Base-by-base conservation (phyloP, 37 sponge, comb jelly and placozoan genomes). In the Chondrosia reniformis region DNA sequence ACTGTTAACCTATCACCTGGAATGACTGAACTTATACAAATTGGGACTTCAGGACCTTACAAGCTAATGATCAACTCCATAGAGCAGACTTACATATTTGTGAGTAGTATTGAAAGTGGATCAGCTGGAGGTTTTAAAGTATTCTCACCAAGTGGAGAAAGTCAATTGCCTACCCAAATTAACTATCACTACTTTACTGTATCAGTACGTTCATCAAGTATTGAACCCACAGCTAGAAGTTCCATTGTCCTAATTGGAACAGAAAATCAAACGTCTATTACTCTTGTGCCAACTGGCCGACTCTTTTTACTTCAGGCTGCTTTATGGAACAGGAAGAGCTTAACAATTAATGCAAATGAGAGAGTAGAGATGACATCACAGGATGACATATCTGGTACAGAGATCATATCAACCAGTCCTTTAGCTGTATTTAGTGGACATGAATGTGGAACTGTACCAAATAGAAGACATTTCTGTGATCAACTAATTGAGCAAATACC, bases 401-500 rank as follows among this genome's bases (percentile, higher is more conserved):
- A 31, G 17, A 17, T 66, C 5, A 28, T 66, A 8, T 10, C 67
- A 36, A 66, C 32, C 67, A 66, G 36, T 8, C 67, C 67, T 37
- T 17, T 66, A 8, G 67, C 67, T 36, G 67, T 66, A 8, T 36
- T 30, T 28, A 36, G 38, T 32, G 67, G 67, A 30, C 67, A 66
- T 66, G 67, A 66, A 34, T 66, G 67, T 34, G 39, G 39, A 30
- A 34, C 39, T 12, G 38, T 66, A 8, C 67, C 67, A 37, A 66
- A 36, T 19, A 5, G 38, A 19, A 66, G 19, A 31, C 38, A 6
- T 7, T 66, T 19, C 30, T 66, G 67, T 66, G 67, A 66, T 17
- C 67, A 66, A 19, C 22, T 66, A 19, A 40, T 66, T 36, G 67
- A 66, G 67, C 67, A 66, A 17, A 17, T 66, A 8, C 67, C 67